phyloP scores from a whole-genome alignment of 2,888 invertebrate genomes.

The Hybos culiciformis region DNA sequence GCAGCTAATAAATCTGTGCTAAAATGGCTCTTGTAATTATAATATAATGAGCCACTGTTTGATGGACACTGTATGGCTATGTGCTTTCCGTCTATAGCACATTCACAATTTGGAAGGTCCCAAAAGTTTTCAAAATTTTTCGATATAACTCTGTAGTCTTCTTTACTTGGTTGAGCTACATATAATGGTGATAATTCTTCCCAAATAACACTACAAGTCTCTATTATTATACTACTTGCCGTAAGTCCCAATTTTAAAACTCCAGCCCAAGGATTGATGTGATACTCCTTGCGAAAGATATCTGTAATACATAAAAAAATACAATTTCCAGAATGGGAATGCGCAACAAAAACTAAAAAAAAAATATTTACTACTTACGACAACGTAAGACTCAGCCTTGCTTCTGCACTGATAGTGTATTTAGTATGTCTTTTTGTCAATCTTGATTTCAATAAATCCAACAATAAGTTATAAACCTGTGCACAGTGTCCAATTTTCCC shows the following conservation, averaged over 20 bases:
- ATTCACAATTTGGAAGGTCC: conserved; percentile 18
- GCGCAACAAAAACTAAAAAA: background rate
- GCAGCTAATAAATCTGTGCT: conserved; percentile 15
- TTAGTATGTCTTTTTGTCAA: background rate
- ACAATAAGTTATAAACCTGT: background rate
- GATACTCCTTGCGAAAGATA: conserved; percentile 2
- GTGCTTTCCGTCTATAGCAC: conserved; percentile 18
- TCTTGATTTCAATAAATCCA: background rate
- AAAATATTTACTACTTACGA: no score
- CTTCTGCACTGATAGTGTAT: background rate
- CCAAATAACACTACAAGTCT: conserved; percentile 4
- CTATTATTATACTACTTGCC: conserved; percentile 3
- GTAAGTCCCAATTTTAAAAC: conserved; percentile 7
- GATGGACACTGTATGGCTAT: conserved; percentile 15
- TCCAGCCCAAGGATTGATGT: background rate
- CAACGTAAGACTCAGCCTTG: conserved; percentile 2
- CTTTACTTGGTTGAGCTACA: background rate
- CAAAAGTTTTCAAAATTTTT: conserved; percentile 15
- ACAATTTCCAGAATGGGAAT: background rate
- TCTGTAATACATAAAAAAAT: background rate
- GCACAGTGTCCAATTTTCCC: no score
- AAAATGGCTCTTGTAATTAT: conserved; percentile 16
- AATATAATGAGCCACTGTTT: conserved; percentile 15
- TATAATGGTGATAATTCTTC: background rate
- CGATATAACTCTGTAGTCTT: conserved; percentile 1